Evolutionary conservation across 2,888 invertebrate genomes (phyloP).

Genomic region (Idaea straminata): DNA sequence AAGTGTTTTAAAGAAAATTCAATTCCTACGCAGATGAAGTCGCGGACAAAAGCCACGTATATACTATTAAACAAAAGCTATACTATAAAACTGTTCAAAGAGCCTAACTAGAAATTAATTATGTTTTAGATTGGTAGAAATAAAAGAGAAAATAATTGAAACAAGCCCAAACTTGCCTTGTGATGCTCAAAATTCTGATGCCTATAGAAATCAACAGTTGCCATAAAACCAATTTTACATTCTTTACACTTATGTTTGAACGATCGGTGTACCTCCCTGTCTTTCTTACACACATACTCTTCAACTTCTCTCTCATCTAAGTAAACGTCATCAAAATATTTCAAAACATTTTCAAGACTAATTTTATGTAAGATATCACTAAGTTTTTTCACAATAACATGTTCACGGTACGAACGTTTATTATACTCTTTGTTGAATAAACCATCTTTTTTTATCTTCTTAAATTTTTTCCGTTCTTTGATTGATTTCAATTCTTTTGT

Average conservation of each 20-base stretch:
- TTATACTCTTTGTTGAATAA: neutral
- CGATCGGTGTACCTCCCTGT: neutral
- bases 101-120: too few species aligned
- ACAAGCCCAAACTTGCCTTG: neutral
- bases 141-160: neutral
- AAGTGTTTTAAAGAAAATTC: too few species aligned
- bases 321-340: neutral
- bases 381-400: neutral
- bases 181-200: neutral
- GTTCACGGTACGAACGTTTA: neutral
- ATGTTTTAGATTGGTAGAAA: too few species aligned
- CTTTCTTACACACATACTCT: neutral
- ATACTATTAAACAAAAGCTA: too few species aligned
- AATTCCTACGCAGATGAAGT: too few species aligned
- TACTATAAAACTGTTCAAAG: too few species aligned
- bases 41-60: too few species aligned
- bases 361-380: neutral
- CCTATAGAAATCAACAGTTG: neutral
- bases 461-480: neutral
- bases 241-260: neutral
- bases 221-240: neutral
- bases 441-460: neutral
- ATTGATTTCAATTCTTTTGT: neutral
- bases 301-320: neutral
- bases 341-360: neutral